Base-by-base conservation (phyloP, 2,888 invertebrate genomes). In the Megalurothrips usitatus region DNA sequence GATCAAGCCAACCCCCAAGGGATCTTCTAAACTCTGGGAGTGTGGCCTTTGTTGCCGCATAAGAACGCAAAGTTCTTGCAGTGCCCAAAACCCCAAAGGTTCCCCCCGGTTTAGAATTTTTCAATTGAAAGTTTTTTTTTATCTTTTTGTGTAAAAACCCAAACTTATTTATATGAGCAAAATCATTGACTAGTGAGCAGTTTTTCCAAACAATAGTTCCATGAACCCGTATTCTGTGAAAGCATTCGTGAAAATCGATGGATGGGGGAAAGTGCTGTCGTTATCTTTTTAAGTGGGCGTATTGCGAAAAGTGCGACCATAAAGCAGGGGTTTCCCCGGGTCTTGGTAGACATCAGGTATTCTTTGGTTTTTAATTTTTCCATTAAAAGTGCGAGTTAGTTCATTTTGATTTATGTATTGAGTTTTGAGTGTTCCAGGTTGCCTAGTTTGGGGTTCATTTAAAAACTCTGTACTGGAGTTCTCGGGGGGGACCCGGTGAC, bases 1-100 rank as follows among this genome's bases (percentile, higher is more conserved):
- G 92, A 94, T 85, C 94, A 94, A 88, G 96, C 97, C 12, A 97
- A 96, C 89, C 96, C 97, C 19, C 95, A 97, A 86, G 95, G 94
- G 75, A 91, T 97, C 83, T 93, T 83, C 87, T 98, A 83, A 96
- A 94, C 85, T 91, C 93, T 82, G 96, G 96, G 0, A 93, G 95
- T 85, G 86, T 94, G 58, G 89, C 91, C 17, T 92, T 90, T 86
- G 92, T 79, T 90, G 89, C 84, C 93, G 94, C 87, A 89, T 75
- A 23, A 75, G 68, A 26, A 23, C 0, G n/a, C 23, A 81, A 79
- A n/a, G 78, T 79, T 9, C 81, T 26, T 80, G 68, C 49, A 80
- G 80, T 43, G 23, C 47, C 23, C 14, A 80, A 19, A 23, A 26
- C 8, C 68, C n/a, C n/a, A n/a, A 75, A 75, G 68, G 68, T 12